These are phyloP conservation scores for Tamias sibiricus DNA, from an alignment of 2,113 vertebrate species.

Conservation along the genomic window DNA sequence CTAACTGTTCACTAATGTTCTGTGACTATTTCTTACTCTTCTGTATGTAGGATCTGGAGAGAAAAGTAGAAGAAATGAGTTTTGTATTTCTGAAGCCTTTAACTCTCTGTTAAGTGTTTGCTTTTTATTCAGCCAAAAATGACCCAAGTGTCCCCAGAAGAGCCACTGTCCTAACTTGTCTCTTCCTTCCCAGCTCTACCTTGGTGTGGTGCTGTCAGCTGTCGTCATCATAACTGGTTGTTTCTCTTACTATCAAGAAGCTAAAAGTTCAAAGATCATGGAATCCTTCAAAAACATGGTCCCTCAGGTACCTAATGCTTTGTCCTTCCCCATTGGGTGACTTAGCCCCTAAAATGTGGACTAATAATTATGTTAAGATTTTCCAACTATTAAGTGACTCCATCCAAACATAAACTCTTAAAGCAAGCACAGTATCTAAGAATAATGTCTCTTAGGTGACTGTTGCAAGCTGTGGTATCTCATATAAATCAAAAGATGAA, in stretches of 20 bases:
- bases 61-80: not conserved
- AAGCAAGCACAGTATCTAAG: not conserved
- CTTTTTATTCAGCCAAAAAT: not conserved
- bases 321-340: not conserved
- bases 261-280: constrained; percentile 99
- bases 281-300: constrained; percentile 99
- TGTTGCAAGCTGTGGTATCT: not conserved
- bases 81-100: not conserved
- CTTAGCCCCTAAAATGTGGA: not conserved
- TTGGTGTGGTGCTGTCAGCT: constrained; percentile 94
- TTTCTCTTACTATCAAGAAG: constrained; percentile 98
- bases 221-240: constrained; percentile 99
- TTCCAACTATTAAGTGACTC: not conserved
- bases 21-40: not conserved
- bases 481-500: too few species aligned
- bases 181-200: constrained; percentile 90
- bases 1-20: too few species aligned
- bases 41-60: not conserved
- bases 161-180: fast-evolving
- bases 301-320: constrained; percentile 91
- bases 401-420: not conserved
- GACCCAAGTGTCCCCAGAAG: fast-evolving
- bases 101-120: not conserved
- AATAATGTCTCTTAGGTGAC: too few species aligned
- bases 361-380: not conserved